Evolutionary conservation across 2,113 vertebrate species (phyloP).

Genomic region (Leptocoma aspasia): DNA sequence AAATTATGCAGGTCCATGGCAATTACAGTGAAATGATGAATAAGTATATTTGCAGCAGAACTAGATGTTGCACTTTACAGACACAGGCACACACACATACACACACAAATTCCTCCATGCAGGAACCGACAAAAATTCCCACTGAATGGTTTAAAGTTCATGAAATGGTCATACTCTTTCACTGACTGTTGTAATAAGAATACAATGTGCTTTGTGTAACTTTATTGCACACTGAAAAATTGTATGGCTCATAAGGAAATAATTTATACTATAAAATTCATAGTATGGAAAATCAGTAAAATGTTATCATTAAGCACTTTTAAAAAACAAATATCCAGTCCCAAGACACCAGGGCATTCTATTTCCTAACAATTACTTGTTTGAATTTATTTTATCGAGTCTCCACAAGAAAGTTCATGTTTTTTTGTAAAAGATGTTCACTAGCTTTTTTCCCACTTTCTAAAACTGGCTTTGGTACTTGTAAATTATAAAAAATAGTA

Average conservation of each 20-base stretch:
- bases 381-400: neutral
- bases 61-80: neutral
- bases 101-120: neutral
- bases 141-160: neutral
- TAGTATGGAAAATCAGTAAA: neutral
- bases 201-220: neutral
- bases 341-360: neutral
- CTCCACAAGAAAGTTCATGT: neutral
- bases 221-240: neutral
- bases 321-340: neutral
- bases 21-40: neutral
- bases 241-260: neutral
- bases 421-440: neutral
- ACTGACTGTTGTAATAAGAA: neutral
- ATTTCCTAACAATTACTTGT: neutral
- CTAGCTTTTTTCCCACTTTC: neutral
- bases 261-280: neutral
- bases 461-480: neutral
- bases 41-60: neutral
- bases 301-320: neutral
- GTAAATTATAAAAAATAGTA: neutral
- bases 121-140: neutral
- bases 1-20: neutral
- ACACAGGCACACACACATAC: neutral
- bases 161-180: neutral